Conservation (phyloP, 2,888 invertebrate genomes). For the Endomychus coccineus region DNA sequence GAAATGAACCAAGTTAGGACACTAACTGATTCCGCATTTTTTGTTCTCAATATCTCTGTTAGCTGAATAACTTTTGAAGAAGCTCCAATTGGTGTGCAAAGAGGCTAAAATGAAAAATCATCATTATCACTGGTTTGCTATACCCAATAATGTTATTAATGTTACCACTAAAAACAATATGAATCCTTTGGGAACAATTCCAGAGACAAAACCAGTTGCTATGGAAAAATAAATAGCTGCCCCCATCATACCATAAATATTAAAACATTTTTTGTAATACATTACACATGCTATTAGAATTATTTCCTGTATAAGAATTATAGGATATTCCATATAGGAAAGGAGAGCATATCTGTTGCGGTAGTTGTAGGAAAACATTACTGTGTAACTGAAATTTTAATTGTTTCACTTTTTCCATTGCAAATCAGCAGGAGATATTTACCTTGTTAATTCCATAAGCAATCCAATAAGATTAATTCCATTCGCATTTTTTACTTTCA, state of each 20-base stretch:
- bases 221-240: slow-evolving; percentile 43
- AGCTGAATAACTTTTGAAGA: slow-evolving; percentile 77
- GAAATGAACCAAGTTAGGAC: slow-evolving; percentile 76
- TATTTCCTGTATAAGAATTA: slow-evolving; percentile 68
- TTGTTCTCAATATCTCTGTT: slow-evolving; percentile 59
- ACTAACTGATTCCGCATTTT: slow-evolving; percentile 71
- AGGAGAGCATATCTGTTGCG: slow-evolving; percentile 64
- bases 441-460: slow-evolving; percentile 65
- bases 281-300: slow-evolving; percentile 64
- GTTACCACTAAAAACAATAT: slow-evolving; percentile 60
- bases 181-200: slow-evolving; percentile 45
- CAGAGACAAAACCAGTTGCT: slow-evolving; percentile 44
- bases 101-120: slow-evolving; percentile 50
- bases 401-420: slow-evolving; percentile 4
- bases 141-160: background rate
- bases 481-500: slow-evolving; percentile 56
- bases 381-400: slow-evolving; percentile 60
- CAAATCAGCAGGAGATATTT: slow-evolving; percentile 21
- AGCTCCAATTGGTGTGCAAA: slow-evolving; percentile 73
- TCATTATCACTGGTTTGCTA: too few relatives aligned
- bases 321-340: slow-evolving; percentile 79
- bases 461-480: slow-evolving; percentile 62
- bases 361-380: slow-evolving; percentile 75
- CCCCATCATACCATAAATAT: slow-evolving; percentile 38
- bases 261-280: slow-evolving; percentile 56